Evolutionary conservation across 2,797 vertebrate genomes (phyloP).

Genomic region (Chrysocyon brachyurus): DNA sequence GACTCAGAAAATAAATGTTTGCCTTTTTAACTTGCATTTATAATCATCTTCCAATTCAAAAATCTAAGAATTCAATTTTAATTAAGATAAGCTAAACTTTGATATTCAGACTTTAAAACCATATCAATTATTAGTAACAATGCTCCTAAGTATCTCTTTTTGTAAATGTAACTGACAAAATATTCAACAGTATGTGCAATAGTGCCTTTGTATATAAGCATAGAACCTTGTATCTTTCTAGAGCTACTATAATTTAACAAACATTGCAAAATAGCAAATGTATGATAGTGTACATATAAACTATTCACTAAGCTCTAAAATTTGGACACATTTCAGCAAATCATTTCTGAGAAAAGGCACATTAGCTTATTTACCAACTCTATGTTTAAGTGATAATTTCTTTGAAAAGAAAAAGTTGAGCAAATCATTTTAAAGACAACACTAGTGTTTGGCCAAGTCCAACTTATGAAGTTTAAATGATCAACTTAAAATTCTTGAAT

Average conservation of each 20-base stretch:
- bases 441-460: background rate
- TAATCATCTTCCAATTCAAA: slow-evolving; percentile 64
- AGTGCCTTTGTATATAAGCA: slow-evolving; percentile 61
- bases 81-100: slow-evolving; percentile 66
- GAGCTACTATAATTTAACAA: slow-evolving; percentile 57
- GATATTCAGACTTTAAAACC: slow-evolving; percentile 71
- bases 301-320: slow-evolving; percentile 66
- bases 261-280: slow-evolving; percentile 46
- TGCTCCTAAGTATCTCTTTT: slow-evolving; percentile 60
- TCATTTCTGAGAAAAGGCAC: slow-evolving; percentile 55
- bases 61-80: slow-evolving; percentile 71
- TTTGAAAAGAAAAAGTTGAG: slow-evolving; percentile 54
- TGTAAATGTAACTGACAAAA: slow-evolving; percentile 72
- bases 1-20: slow-evolving; percentile 75
- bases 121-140: slow-evolving; percentile 76
- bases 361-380: slow-evolving; percentile 44
- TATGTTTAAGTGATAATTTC: slow-evolving; percentile 58
- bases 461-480: slow-evolving; percentile 51
- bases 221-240: slow-evolving; percentile 51
- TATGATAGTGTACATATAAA: slow-evolving; percentile 54
- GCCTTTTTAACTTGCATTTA: slow-evolving; percentile 65
- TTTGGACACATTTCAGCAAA: slow-evolving; percentile 56
- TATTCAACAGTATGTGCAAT: slow-evolving; percentile 64
- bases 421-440: slow-evolving; percentile 64
- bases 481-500: slow-evolving; percentile 64